Conservation (phyloP, 2,113 vertebrate genomes). For the Rhinichthys klamathensis region DNA sequence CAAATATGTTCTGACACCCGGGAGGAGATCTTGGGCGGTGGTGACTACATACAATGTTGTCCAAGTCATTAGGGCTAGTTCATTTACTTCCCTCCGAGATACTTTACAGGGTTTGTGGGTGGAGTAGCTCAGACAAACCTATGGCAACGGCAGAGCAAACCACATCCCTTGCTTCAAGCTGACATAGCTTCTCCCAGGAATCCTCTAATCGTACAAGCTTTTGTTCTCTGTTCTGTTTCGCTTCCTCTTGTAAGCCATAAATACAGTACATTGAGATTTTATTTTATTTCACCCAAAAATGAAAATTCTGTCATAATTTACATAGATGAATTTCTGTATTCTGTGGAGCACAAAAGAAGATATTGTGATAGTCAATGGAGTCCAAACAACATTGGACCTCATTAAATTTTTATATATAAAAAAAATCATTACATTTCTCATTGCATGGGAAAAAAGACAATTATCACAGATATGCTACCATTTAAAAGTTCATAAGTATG, state of each 20-base stretch:
- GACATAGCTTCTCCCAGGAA: constrained; percentile 34
- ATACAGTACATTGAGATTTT: constrained; percentile 26
- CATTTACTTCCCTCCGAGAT: constrained; percentile 29
- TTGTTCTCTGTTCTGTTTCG: constrained; percentile 33
- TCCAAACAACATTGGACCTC: no score
- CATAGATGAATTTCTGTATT: neutral
- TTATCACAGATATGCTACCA: no score
- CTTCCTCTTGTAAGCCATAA: constrained; percentile 5
- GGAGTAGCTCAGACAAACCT: constrained; percentile 9
- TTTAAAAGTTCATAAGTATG: no score
- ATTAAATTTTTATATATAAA: no score
- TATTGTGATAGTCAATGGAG: neutral
- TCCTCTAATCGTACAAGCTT: constrained; percentile 21
- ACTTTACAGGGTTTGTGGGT: constrained; percentile 1
- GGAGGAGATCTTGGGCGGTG: constrained; percentile 20
- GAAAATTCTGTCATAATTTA: neutral
- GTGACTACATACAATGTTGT: constrained; percentile 21
- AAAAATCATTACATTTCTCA: no score
- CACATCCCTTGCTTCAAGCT: constrained; percentile 29
- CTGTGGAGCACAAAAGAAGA: neutral
- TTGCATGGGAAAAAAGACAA: no score
- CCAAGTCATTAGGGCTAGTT: constrained; percentile 33
- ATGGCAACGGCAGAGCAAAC: constrained; percentile 5
- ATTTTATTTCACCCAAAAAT: neutral
- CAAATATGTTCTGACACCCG: constrained; percentile 32